Evolutionary conservation across 2,888 invertebrate species (phyloP).

Genomic region (Molorchus minor): DNA sequence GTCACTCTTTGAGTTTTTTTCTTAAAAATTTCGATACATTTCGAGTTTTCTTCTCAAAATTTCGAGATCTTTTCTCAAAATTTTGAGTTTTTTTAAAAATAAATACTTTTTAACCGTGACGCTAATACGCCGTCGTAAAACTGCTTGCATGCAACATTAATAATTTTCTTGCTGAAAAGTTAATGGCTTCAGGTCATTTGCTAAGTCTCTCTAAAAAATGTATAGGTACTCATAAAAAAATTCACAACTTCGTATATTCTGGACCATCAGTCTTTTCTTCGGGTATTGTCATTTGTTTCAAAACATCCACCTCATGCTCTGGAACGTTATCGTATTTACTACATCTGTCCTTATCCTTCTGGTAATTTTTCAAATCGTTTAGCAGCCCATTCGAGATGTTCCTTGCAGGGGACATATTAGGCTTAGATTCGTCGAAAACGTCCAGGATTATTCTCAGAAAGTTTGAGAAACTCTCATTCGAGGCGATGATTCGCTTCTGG

Average conservation of each 20-base stretch:
- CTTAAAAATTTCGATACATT: no score
- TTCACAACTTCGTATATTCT: constrained; percentile 47
- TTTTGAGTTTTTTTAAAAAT: no score
- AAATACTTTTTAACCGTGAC: no score
- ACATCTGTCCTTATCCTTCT: constrained; percentile 42
- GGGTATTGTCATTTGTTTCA: constrained; percentile 42
- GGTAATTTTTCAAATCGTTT: constrained; percentile 42
- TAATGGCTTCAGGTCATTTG: no score
- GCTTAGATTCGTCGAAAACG: constrained; percentile 37
- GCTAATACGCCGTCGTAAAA: no score
- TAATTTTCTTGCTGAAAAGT: no score
- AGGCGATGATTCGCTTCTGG: constrained; percentile 29
- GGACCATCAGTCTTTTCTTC: constrained; percentile 47
- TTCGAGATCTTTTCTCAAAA: no score
- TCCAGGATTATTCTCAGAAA: constrained; percentile 40
- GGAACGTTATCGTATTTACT: constrained; percentile 47
- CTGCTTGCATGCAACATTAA: no score
- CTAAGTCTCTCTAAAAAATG: no score
- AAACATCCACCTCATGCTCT: constrained; percentile 31
- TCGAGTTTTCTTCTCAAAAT: no score
- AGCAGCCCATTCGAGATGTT: constrained; percentile 35
- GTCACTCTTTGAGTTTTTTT: no score
- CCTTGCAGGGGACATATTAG: constrained; percentile 19
- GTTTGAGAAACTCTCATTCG: constrained; percentile 34
- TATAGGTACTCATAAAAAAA: no score